Percentiles rank a stretch among this genome's conserved stretches.
phyloP scores from a whole-genome alignment of 2,888 invertebrate genomes.

The Spilosoma lubricipeda region DNA sequence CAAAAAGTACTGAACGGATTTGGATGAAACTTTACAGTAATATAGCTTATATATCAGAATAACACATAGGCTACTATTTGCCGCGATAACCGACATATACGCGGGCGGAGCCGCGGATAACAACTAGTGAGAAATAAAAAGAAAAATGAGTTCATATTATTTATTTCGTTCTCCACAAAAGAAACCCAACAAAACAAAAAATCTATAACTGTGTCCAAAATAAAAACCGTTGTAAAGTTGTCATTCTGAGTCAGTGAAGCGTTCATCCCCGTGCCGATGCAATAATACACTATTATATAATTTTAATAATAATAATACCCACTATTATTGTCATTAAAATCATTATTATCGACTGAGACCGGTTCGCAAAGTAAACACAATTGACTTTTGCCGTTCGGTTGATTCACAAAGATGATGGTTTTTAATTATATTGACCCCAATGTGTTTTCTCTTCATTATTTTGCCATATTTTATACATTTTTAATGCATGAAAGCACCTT shows the following conservation, averaged over 20 bases:
- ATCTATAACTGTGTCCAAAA: conserved; percentile 58
- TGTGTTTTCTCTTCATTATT: conserved; percentile 73
- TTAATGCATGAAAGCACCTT: conserved; percentile 22
- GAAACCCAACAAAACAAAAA: conserved; percentile 48
- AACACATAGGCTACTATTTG: no score
- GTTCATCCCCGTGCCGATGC: conserved; percentile 79
- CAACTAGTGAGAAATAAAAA: not conserved
- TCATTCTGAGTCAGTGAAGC: conserved; percentile 80
- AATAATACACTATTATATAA: conserved; percentile 77
- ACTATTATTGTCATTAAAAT: conserved; percentile 80
- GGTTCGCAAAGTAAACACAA: conserved; percentile 75
- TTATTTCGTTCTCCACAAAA: conserved; percentile 14
- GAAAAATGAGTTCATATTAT: not conserved
- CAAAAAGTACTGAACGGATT: no score
- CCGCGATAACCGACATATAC: no score
- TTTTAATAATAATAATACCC: conserved; percentile 76
- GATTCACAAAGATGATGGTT: conserved; percentile 77
- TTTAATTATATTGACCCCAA: conserved; percentile 83
- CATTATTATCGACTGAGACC: conserved; percentile 67
- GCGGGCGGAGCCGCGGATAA: no score
- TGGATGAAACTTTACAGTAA: no score
- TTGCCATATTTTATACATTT: conserved; percentile 59
- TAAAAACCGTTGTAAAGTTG: conserved; percentile 74
- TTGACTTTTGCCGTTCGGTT: conserved; percentile 83
- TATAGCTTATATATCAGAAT: no score